Conservation (phyloP, 2,113 vertebrate genomes). For the Mesoclemmys tuberculata region DNA sequence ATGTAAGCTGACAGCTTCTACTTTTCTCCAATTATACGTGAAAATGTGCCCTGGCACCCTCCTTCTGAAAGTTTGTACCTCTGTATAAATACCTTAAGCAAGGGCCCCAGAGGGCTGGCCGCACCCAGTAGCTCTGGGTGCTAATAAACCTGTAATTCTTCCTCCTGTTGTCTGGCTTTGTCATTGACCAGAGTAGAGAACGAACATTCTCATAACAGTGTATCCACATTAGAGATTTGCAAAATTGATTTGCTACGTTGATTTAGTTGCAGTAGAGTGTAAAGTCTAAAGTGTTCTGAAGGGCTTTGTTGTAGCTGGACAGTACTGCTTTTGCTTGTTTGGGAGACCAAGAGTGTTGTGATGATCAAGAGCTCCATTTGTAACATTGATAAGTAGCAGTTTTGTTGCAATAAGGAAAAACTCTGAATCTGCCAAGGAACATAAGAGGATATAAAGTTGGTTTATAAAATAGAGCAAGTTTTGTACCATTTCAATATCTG, state of each 20-base stretch:
- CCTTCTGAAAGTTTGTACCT: no score
- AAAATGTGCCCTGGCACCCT: no score
- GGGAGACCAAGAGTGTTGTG: neutral
- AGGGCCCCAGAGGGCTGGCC: no score
- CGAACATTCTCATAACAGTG: no score
- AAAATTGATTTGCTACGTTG: rapidly evolving
- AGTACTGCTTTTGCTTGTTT: neutral
- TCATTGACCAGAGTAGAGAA: no score
- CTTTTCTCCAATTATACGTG: no score
- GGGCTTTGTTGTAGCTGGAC: neutral
- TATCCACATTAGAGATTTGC: neutral
- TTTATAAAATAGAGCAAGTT: neutral
- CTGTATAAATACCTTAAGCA: no score
- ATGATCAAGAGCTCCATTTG: neutral
- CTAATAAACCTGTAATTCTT: no score
- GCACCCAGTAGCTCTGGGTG: no score
- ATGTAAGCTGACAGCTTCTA: no score
- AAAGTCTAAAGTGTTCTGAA: neutral
- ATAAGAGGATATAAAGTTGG: neutral
- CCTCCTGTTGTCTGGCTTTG: no score
- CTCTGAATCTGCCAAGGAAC: neutral
- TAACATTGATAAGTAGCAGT: neutral
- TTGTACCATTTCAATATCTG: neutral
- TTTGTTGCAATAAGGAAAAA: neutral
- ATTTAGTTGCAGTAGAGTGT: neutral